phyloP scores from a whole-genome alignment of 2,888 invertebrate genomes.

The Eilema griseolum region DNA sequence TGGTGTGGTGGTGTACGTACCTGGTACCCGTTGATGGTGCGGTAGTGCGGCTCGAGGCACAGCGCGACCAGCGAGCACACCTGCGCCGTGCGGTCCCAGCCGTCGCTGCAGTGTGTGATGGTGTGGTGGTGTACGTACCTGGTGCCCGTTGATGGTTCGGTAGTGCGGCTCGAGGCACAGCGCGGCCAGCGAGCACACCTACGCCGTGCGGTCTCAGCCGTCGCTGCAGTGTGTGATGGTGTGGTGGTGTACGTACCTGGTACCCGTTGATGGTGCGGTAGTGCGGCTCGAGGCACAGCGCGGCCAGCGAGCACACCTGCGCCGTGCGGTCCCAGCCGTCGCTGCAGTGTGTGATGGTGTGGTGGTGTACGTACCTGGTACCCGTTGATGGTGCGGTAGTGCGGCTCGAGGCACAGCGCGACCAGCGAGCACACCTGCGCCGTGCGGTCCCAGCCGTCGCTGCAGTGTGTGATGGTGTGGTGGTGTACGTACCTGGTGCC shows the following conservation, averaged over 20 bases:
- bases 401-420: conserved; percentile 96
- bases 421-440: conserved; percentile 99
- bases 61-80: conserved; percentile 85
- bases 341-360: conserved; percentile 80
- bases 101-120: conserved; percentile 80
- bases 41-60: background rate
- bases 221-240: conserved; percentile 96
- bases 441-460: conserved; percentile 99
- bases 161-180: conserved; percentile 98
- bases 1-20: conserved; percentile 63
- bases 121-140: conserved; percentile 81
- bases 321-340: conserved; percentile 96
- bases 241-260: conserved; percentile 63
- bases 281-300: background rate
- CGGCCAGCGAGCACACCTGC: conserved; percentile 90
- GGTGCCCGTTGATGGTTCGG: conserved; percentile 96
- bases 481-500: background rate
- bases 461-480: conserved; percentile 91
- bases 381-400: conserved; percentile 98
- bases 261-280: background rate
- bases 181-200: conserved; percentile 98
- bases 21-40: background rate
- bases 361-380: conserved; percentile 86
- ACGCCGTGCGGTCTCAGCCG: conserved; percentile 99
- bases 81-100: conserved; percentile 98